Evolutionary conservation across 2,797 vertebrate species (phyloP), one percentile per base, ranked within the genome.

Genomic region (Pelobates cultripes): DNA sequence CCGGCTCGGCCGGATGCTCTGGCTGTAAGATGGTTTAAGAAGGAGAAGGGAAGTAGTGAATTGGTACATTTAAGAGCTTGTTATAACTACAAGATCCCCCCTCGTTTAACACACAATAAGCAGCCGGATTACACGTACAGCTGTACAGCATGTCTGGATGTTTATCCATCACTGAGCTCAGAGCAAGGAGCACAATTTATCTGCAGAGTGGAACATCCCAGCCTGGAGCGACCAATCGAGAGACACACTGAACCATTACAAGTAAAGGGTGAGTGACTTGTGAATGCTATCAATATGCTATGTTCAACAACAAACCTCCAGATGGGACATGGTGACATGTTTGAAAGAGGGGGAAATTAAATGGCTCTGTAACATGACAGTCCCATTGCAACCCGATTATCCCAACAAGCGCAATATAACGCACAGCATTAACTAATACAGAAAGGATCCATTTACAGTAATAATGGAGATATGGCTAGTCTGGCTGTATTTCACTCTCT

Each of bases 191-290:
- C 79, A 7, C 71, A 57, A 60, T 74, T 60, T 14, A 60, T 80
- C n/a, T 80, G 79, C n/a, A 14, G n/a, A 15, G 63, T 80, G 41
- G 64, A 40, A 43, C 79, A 80, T 17, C 63, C 43, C 42, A 13
- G 51, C 47, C 72, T 80, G 66, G 4, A n/a, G 43, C 10, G 1
- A 13, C 60, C 71, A 3, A 14, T n/a, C 41, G 79, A 80, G 51
- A 60, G 2, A 44, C 8, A 47, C 7, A 57, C 76, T 7, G 41
- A 67, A 55, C 51, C 45, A 17, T 10, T 78, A 44, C 66, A 70
- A 17, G 41, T 78, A 7, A 53, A 12, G 41, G 41, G 76, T 78
- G 14, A 69, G 75, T 53, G 69, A 8, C 13, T 14, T 4, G 3
- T 57, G 6, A 57, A 47, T 47, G 45, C 9, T 4, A 47, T 47